Base-by-base conservation (phyloP, 2,797 vertebrate genomes). In the Hypotaenidia okinawae region DNA sequence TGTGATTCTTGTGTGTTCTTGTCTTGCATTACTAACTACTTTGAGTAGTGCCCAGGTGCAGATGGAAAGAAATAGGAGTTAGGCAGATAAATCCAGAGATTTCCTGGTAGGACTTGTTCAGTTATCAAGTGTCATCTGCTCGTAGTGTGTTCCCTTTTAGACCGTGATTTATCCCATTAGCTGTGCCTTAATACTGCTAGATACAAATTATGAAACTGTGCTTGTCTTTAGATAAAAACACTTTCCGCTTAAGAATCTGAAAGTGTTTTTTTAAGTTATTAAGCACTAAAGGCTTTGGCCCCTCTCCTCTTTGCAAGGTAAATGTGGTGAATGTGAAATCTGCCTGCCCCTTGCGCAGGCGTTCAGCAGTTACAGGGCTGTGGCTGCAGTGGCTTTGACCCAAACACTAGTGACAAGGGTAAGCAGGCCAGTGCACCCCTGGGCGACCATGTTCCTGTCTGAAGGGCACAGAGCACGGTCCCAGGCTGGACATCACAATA, bases 401-500 rank as follows among this genome's bases (percentile, higher is more conserved):
- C 35, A 11, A 32, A 88, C 49, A 5, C 15, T 64, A 39, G 16
- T 41, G 13, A 2, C 14, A 33, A 58, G 43, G 24, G 19, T 39
- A 10, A 43, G 27, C 0, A 9, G 28, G 25, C n/a, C 33, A 87
- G 58, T 58, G 68, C 41, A 39, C 8, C 35, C 13, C 3, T 11
- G 11, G n/a, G n/a, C 58, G 33, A 9, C 51, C 3, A 2, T 41
- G 33, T 52, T 83, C 19, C 52, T 85, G 6, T 27, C 16, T 57
- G 89, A 55, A 86, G 51, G 73, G 72, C 51, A 8, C 22, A 43
- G 39, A 74, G 16, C n/a, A 9, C 24, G 39, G n/a, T 33, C 39
- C 24, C 19, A 9, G 13, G 43, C 35, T 43, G 57, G 13, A 37
- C 1, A 6, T 32, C 14, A 11, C 0, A 0, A 74, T 35, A 23